A percentile compares a stretch with the other conserved stretches of the same genome.
phyloP scores from a whole-genome alignment of 2,888 invertebrate species.

The Elmis aenea region DNA sequence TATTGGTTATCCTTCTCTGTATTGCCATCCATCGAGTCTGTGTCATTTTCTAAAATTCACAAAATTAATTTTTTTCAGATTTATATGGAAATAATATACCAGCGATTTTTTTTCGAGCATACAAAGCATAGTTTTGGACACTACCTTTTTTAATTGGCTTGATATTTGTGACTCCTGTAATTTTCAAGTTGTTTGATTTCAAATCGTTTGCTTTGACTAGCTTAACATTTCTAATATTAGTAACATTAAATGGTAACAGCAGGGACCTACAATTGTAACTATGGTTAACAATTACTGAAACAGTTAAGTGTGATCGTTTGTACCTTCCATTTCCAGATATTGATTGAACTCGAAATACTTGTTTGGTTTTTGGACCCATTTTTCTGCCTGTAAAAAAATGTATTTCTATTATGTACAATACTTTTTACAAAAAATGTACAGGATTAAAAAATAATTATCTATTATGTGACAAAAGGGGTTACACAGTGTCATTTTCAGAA shows the following conservation, averaged over 20 bases:
- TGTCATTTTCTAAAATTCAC: conserved; percentile 16
- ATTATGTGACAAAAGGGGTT: not conserved
- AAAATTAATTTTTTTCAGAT: not conserved
- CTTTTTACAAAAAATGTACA: too few relatives aligned
- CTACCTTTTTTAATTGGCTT: conserved; percentile 13
- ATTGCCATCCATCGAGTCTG: conserved; percentile 31
- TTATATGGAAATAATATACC: too few relatives aligned
- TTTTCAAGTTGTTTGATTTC: conserved; percentile 50
- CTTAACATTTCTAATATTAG: conserved; percentile 67
- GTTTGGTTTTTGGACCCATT: conserved; percentile 23
- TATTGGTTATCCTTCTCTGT: conserved; percentile 48
- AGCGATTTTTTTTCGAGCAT: conserved; percentile 26
- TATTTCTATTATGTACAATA: conserved; percentile 35
- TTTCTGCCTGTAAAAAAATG: too few relatives aligned
- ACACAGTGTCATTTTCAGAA: not conserved
- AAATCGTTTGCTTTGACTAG: conserved; percentile 63
- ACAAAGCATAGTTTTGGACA: conserved; percentile 20
- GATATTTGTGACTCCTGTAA: conserved; percentile 10
- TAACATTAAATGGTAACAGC: conserved; percentile 66
- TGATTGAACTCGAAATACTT: conserved; percentile 42
- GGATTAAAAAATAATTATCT: not conserved
- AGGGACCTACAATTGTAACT: conserved; percentile 54
- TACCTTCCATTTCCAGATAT: conserved; percentile 38
- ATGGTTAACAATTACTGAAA: not conserved
- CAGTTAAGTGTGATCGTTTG: conserved; percentile 2